Base-by-base conservation (phyloP, 1,140 invertebrate genomes). In the Anthonomus grandis region DNA sequence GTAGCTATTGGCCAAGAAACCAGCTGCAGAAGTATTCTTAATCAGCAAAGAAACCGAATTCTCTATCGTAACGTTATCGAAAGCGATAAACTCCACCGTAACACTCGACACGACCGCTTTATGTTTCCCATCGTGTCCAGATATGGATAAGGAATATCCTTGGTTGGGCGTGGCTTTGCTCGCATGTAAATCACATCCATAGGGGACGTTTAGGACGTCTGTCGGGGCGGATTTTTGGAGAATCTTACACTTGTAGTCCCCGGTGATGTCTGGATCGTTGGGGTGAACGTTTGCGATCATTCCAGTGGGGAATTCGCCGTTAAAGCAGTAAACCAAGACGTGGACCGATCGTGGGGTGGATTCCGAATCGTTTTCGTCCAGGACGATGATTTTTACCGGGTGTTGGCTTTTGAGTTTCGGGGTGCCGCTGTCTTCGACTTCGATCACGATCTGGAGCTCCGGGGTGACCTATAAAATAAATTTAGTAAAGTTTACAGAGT, bases 361-460 rank as follows among this genome's bases (percentile, higher is more conserved):
- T 4, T 93, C 91, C 69, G 86, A 93, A 68, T 97, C 94, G 74
- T 97, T 97, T 71, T 91, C 85, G 74, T 97, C 95, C 4, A 86
- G 70, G 2, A 97, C 83, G 34, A 85, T 80, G 18, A 97, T 85
- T 8, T 80, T 82, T 13, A 95, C 79, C 9, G 80, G 78, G 66
- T 90, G 88, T 63, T 88, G 85, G 6, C 87, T 88, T 64, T 80
- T 85, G 83, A 92, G 87, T 61, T 82, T 81, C 0, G 93, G 93
- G 15, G 78, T 81, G 0, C 95, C 95, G 61, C 85, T 92, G 70
- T 98, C 95, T 74, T 88, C 86, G 5, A 96, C 90, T 74, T 94
- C 85, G 39, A 98, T 83, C 21, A 85, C 64, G 39, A 92, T 78
- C 73, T 87, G 82, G 56, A 92, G 68, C 64, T 85, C 77, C 8